Evolutionary conservation across 2,113 vertebrate species (phyloP).

Genomic region (Cyprinodon tularosa): DNA sequence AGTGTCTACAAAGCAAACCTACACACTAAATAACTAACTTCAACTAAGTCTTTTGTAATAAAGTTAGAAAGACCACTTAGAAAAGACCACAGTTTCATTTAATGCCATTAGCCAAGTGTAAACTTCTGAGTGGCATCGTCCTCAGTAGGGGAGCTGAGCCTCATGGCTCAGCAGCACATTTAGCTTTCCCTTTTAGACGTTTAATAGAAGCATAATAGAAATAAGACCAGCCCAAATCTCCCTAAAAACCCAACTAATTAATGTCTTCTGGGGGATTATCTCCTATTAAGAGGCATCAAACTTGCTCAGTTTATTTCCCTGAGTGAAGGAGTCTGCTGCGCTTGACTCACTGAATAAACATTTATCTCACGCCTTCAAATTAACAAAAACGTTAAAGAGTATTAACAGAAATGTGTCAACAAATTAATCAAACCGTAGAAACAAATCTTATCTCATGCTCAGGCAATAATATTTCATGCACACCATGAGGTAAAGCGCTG

Average conservation of each 20-base stretch:
- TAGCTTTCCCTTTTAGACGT: background rate
- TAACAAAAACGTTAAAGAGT: background rate
- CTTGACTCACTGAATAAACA: background rate
- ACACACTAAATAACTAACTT: background rate
- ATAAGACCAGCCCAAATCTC: background rate
- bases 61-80: background rate
- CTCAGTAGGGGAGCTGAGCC: background rate
- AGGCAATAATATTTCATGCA: background rate
- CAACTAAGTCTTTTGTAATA: background rate
- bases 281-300: background rate
- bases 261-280: background rate
- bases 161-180: background rate
- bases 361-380: background rate
- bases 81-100: background rate
- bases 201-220: background rate
- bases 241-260: background rate
- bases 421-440: background rate
- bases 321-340: background rate
- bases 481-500: background rate
- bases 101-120: background rate
- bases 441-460: constrained; percentile 1
- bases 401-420: background rate
- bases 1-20: background rate
- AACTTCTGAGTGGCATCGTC: background rate
- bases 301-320: background rate